Evolutionary conservation across 2,113 vertebrate species (phyloP), one percentile per base, ranked within the genome.

Genomic region (Sphaerodactylus townsendi): DNA sequence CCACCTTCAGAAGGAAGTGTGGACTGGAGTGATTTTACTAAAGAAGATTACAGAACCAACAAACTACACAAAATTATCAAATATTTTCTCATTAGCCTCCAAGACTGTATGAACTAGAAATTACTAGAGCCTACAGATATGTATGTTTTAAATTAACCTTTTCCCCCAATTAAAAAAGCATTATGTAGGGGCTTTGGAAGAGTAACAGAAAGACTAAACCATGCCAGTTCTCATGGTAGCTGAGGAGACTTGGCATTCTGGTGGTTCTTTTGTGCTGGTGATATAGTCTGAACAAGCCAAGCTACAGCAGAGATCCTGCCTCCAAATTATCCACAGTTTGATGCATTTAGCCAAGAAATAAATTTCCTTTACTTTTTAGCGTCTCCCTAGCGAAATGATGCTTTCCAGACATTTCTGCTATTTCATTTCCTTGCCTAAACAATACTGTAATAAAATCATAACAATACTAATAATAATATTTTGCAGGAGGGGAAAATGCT

Each of bases 381-480:
- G 46, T 82, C 86, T 84, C 37, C 48, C 9, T 88, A 91, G 92
- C 17, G 90, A 88, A 77, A 82, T 35, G 19, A 0, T 79, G 86
- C 72, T 83, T 37, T 89, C 37, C 35, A 73, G 84, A 86, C 86
- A 2, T 85, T 83, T 68, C 53, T 85, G 48, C 59, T 10, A 77
- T 83, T 89, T 86, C 79, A 37, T 84, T 86, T 72, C 75, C 13
- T 41, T 91, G 59, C 90, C 69, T 41, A 79, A 92, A 89, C 10
- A 86, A 84, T 8, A 88, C 87, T 80, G 79, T 74, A 21, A 90
- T 90, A 84, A 87, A 93, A 89, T 74, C 94, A 90, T 82, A 95
- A 85, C 79, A 88, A 72, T 84, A 91, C 86, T 89, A 94, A 91
- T 86, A 94, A 92, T 86, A 93, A 91, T 86, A 91, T 93, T 94